These are phyloP conservation scores for Meloidogyne hapla DNA, from an alignment of 1,140 invertebrate genomes.

Conservation along the genomic window DNA sequence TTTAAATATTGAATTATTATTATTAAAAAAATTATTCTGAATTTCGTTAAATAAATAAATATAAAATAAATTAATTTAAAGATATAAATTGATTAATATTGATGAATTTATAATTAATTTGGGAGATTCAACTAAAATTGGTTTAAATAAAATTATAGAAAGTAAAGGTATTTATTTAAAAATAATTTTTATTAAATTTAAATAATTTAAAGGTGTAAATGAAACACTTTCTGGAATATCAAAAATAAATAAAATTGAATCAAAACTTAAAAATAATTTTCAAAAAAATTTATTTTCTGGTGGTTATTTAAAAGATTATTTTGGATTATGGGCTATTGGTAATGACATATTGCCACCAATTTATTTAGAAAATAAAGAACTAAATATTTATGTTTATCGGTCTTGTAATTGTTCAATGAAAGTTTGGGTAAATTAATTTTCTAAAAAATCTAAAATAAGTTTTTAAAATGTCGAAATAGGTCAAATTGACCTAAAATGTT, in stretches of 20 bases:
- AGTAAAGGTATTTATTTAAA: not conserved
- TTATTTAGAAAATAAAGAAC: not conserved
- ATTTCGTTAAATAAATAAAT: too few relatives aligned
- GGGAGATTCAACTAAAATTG: not conserved
- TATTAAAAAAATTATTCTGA: too few relatives aligned
- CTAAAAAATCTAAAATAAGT: too few relatives aligned
- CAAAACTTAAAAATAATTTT: slow-evolving; percentile 2
- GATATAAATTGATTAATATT: slow-evolving; percentile 2
- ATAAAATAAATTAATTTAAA: too few relatives aligned
- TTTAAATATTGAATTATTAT: too few relatives aligned
- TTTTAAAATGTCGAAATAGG: too few relatives aligned
- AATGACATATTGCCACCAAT: slow-evolving; percentile 5
- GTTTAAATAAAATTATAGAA: not conserved
- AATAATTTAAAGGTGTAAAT: not conserved
- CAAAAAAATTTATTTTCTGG: not conserved
- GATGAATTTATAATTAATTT: slow-evolving; percentile 2
- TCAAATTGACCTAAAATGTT: too few relatives aligned
- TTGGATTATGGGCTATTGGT: not conserved
- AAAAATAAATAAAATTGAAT: not conserved
- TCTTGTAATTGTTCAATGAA: not conserved
- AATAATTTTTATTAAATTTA: slow-evolving; percentile 1
- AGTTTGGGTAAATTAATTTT: not conserved
- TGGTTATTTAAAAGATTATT: not conserved
- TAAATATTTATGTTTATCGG: slow-evolving; percentile 1
- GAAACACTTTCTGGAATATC: not conserved